Evolutionary conservation across 53 echinoderm and acorn worm genomes (phyloP), one percentile per base, ranked within the genome.

Genomic region (Holothuria scabra): DNA sequence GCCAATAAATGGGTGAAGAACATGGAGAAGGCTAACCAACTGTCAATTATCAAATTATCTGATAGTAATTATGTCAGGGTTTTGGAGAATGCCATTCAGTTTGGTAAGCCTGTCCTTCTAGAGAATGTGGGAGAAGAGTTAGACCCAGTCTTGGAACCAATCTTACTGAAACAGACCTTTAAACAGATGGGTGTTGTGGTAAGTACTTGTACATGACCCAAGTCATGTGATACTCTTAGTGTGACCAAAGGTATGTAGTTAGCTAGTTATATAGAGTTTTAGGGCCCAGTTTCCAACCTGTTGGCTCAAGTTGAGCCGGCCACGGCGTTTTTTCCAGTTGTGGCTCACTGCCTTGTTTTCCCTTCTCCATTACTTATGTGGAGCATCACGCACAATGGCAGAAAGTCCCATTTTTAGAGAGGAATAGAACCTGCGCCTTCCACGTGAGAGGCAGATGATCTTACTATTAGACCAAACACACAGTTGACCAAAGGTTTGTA

Each of bases 1-100:
- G 99, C 99, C 52, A 99, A 99, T 68, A 99, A 99, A 60, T 99
- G 99, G 99, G 99, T 99, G 68, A 99, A 99, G 91, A 99, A 99
- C 81, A 94, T 99, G 94, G 99, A 99, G 88, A 92, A 93, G 80
- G 89, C 94, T 59, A 99, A 99, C 80, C 87, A 91, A 58, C 83
- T 99, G 30, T 89, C 90, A 1, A 89, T 95, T 86, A 93, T 99
- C 68, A 94, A 99, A 67, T 86, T 99, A 23, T 94, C 99, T 28
- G 99, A 99, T 66, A 60, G 86, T 33, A 99, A 94, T 89, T 99
- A 99, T 59, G 99, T 99, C 19, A 70, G 99, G 34, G 93, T 83
- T 23, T 83, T 99, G 67, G 99, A 99, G 86, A 99, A 99, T 82
- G 64, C 89, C 89, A 99, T 99, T 81, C 99, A 99, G 93, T 99